A percentile compares a stretch with the other conserved stretches of the same genome.
These are phyloP conservation scores for Saguinus imperator DNA, from an alignment of 2,113 vertebrate genomes.

Conservation along the genomic window DNA sequence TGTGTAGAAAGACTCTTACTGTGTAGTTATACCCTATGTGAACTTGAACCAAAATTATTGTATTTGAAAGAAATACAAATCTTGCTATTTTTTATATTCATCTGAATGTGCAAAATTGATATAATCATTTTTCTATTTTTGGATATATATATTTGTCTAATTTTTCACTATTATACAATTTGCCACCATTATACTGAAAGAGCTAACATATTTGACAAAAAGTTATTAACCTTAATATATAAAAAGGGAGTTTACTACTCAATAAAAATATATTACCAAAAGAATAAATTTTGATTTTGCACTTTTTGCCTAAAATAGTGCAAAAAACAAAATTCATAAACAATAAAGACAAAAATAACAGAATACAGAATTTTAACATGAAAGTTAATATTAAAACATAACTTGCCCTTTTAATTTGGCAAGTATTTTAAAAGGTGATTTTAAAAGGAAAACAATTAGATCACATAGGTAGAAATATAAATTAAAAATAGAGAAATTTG, in stretches of 20 bases:
- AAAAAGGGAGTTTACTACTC: neutral
- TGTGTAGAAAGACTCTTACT: neutral
- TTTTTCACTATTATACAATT: neutral
- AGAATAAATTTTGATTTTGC: neutral
- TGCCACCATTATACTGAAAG: neutral
- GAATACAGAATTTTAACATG: neutral
- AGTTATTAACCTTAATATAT: neutral
- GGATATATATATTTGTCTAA: neutral
- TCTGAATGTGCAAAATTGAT: neutral
- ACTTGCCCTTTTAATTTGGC: neutral
- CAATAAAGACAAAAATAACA: neutral
- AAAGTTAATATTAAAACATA: neutral
- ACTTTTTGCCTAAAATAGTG: neutral
- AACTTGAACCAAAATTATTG: neutral
- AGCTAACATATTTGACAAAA: neutral
- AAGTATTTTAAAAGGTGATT: neutral
- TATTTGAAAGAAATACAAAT: neutral
- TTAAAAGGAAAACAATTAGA: neutral
- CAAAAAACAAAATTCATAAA: constrained; percentile 19
- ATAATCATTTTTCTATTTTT: neutral
- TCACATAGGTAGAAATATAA: neutral
- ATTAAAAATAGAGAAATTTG: neutral
- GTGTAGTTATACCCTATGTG: neutral
- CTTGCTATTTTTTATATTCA: neutral
- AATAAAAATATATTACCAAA: neutral